Evolutionary conservation across 1,140 invertebrate species (phyloP), one percentile per base, ranked within the genome.

Genomic region (Cephus cinctus): DNA sequence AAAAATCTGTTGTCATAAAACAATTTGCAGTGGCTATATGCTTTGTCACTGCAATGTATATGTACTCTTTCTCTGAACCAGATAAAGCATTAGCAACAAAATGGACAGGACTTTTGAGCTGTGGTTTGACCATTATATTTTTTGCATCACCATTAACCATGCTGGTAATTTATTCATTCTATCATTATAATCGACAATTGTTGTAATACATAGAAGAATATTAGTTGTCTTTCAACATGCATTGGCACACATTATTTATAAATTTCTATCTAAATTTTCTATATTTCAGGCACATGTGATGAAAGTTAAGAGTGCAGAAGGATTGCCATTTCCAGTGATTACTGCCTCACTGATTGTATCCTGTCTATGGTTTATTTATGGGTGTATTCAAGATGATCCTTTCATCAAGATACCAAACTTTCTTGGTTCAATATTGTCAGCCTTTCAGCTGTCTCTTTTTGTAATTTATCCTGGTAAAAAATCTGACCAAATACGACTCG

Each of bases 251-350:
- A 39, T 21, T 43, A 15, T 35, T 5, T 34, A 35, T 51, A 31
- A 38, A 23, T 30, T 47, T 15, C 31, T 2, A 14, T 18, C 19
- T 20, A 1, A 18, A 12, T 11, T 5, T 40, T 49, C 43, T 54
- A 27, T 55, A 52, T 75, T 73, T 4, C 55, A 82, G 80, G 69
- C 73, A 27, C 85, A 90, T 73, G 89, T 92, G 5, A 80, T 92
- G 40, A 81, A 74, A 71, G 81, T 83, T 5, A 87, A 85, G 66
- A 88, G 80, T 66, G 84, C 86, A 3, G 89, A 91, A 50, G 85
- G 83, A 69, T 78, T 91, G 56, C 89, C 89, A 50, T 88, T 89
- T 68, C 85, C 87, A 12, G 78, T 91, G 50, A 91, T 92, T 68
- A 66, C 87, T 14, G 80, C 84, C 53, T 86, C 86, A 21, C 86